Evolutionary conservation across 2,113 vertebrate genomes (phyloP).

Genomic region (Erythrocebus patas): DNA sequence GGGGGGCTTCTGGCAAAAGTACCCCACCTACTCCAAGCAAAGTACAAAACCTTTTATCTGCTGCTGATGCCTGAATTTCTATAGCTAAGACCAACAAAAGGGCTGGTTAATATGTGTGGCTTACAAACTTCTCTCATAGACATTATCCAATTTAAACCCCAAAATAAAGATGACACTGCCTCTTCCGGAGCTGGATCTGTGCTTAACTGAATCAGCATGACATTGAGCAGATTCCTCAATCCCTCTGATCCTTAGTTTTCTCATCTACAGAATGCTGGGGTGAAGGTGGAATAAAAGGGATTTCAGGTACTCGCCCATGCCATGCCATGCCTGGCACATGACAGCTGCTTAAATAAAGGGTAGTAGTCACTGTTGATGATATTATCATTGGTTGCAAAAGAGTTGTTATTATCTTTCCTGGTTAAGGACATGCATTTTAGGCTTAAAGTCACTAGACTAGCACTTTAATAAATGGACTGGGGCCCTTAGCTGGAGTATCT

Average conservation of each 20-base stretch:
- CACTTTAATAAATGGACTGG: not conserved
- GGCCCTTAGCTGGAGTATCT: not conserved
- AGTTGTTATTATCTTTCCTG: not conserved
- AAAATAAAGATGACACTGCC: not conserved
- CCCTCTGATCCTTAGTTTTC: not conserved
- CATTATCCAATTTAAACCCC: not conserved
- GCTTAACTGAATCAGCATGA: too few relatives aligned
- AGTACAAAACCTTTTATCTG: not conserved
- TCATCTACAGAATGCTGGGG: not conserved
- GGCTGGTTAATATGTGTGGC: not conserved
- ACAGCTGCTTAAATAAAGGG: not conserved
- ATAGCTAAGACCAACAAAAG: not conserved
- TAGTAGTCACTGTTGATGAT: not conserved
- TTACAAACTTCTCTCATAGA: not conserved
- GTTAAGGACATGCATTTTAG: not conserved
- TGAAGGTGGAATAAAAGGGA: accelerated
- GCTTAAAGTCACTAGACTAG: not conserved
- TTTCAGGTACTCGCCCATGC: too few relatives aligned
- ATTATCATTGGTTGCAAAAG: not conserved
- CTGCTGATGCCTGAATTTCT: not conserved
- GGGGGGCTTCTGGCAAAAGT: not conserved
- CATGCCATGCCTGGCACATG: accelerated
- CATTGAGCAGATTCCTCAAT: accelerated
- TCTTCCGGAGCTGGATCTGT: not conserved
- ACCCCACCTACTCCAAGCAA: not conserved